Conservation (phyloP, 2,888 invertebrate genomes). For the Athripsodes cinereus region DNA sequence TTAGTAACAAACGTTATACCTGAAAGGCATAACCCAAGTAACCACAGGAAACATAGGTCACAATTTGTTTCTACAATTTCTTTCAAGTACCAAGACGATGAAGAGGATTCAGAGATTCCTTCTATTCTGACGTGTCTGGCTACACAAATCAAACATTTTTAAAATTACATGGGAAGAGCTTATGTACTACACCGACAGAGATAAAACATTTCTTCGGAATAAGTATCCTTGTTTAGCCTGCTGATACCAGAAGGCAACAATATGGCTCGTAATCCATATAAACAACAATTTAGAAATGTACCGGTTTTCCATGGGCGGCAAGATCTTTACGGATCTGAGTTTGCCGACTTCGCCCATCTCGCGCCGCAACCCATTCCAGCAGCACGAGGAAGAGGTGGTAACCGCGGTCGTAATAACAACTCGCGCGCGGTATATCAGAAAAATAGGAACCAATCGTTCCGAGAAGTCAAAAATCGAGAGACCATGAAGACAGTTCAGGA, state of each 20-base stretch:
- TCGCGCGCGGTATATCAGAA: too few relatives aligned
- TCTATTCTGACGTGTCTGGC: neutral
- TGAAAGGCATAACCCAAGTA: neutral
- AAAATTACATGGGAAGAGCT: neutral
- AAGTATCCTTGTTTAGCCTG: neutral
- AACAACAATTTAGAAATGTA: too few relatives aligned
- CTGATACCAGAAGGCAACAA: too few relatives aligned
- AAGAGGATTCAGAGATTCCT: neutral
- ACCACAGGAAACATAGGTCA: neutral
- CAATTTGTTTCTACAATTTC: neutral
- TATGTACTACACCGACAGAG: neutral
- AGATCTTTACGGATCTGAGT: neutral
- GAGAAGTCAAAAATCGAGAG: too few relatives aligned
- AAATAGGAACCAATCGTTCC: too few relatives aligned
- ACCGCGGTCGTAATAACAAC: too few relatives aligned
- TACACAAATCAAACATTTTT: neutral
- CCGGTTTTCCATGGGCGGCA: too few relatives aligned
- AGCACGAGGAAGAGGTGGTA: too few relatives aligned
- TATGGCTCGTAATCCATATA: too few relatives aligned
- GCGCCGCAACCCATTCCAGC: neutral
- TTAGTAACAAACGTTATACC: neutral
- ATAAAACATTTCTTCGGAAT: neutral
- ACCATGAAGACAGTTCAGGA: too few relatives aligned
- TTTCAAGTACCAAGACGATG: neutral
- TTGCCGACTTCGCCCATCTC: neutral